These are phyloP conservation scores for Matsumurasca onukii DNA, from an alignment of 1,140 invertebrate genomes.

Conservation along the genomic window DNA sequence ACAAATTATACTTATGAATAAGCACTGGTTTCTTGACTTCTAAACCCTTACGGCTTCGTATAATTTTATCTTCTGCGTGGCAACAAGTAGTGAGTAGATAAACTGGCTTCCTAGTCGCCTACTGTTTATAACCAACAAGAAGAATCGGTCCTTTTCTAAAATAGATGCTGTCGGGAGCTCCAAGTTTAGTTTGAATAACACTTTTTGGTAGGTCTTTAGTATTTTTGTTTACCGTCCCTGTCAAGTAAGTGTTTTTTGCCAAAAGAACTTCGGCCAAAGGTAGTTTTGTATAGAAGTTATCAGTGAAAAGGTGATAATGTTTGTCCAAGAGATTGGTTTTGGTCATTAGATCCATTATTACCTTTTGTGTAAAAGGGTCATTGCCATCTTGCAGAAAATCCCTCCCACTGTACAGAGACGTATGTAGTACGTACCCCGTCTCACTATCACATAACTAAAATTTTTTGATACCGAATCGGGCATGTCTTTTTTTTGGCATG, in stretches of 20 bases:
- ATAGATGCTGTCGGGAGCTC: neutral
- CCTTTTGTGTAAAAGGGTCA: conserved; percentile 26
- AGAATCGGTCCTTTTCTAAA: conserved; percentile 16
- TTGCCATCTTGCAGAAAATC: conserved; percentile 23
- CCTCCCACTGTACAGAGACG: conserved; percentile 25
- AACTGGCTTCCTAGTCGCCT: conserved; percentile 27
- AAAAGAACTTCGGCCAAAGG: conserved; percentile 18
- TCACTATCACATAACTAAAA: conserved; percentile 20
- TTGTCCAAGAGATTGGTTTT: conserved; percentile 23
- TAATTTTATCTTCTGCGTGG: conserved; percentile 19
- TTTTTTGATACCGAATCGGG: conserved; percentile 27
- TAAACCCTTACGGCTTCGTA: conserved; percentile 12
- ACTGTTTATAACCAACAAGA: conserved; percentile 21
- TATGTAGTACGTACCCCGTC: neutral
- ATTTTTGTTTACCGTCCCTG: conserved; percentile 31
- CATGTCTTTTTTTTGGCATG: conserved; percentile 29
- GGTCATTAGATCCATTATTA: conserved; percentile 16
- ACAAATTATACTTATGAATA: conserved; percentile 28
- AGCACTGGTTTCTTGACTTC: conserved; percentile 18
- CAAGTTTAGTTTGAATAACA: conserved; percentile 16
- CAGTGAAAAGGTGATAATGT: conserved; percentile 29
- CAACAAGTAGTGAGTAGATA: conserved; percentile 23
- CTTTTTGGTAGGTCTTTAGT: conserved; percentile 21
- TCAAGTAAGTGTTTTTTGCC: conserved; percentile 15
- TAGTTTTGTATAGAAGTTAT: conserved; percentile 30